Evolutionary conservation across 35 echinoderm and acorn worm genomes (phyloP).

Genomic region (Apostichopus californicus): DNA sequence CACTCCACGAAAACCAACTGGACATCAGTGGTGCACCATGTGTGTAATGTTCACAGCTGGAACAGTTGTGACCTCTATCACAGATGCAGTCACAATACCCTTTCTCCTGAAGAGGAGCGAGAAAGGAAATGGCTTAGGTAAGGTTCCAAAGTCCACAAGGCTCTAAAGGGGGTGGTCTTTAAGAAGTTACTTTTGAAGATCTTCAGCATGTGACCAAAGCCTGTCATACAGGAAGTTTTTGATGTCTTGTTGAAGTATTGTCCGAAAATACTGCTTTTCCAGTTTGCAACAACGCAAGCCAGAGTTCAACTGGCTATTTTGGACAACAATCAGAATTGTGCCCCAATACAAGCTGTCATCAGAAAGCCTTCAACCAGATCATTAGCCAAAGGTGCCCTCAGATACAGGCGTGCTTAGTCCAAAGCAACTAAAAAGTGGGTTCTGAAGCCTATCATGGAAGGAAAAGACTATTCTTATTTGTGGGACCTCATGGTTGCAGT

Average conservation of each 20-base stretch:
- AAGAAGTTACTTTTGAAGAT: slow-evolving; percentile 43
- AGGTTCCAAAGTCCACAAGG: slow-evolving; percentile 49
- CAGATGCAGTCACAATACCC: background rate
- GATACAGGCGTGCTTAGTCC: background rate
- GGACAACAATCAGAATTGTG: slow-evolving; percentile 51
- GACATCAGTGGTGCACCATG: slow-evolving; percentile 21
- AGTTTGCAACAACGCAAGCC: slow-evolving; percentile 31
- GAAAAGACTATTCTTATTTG: background rate
- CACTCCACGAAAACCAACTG: background rate
- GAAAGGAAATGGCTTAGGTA: slow-evolving; percentile 51
- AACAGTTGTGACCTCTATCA: slow-evolving; percentile 16
- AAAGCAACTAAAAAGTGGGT: slow-evolving; percentile 30
- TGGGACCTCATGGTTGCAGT: background rate
- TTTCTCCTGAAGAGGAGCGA: slow-evolving; percentile 11
- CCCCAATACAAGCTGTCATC: background rate
- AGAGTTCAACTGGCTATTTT: slow-evolving; percentile 40
- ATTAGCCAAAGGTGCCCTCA: background rate
- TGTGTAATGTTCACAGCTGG: slow-evolving; percentile 15
- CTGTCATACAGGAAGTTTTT: slow-evolving; percentile 60
- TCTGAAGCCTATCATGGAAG: slow-evolving; percentile 16
- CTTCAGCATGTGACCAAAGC: slow-evolving; percentile 24
- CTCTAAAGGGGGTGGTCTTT: slow-evolving; percentile 51
- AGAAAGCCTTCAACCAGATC: background rate
- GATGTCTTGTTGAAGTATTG: slow-evolving; percentile 38
- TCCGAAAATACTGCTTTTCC: slow-evolving; percentile 51